Evolutionary conservation across 2,113 vertebrate species (phyloP), one percentile per base, ranked within the genome.

Genomic region (Opisthocomus hoazin): DNA sequence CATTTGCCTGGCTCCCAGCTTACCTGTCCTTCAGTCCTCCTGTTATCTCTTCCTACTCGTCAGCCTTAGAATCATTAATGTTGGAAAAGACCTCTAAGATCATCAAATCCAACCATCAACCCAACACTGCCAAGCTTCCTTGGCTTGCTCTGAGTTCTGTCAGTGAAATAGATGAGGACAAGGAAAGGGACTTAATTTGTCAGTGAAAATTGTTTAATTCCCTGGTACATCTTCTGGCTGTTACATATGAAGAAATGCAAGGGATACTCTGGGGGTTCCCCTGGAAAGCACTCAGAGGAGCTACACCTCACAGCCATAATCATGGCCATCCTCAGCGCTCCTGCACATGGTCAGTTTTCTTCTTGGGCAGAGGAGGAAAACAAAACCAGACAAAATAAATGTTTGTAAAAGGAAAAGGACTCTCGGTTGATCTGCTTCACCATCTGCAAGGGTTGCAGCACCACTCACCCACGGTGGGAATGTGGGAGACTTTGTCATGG

Each of bases 401-500:
- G 29, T 51, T 84, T 82, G 8, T n/a, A 41, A 80, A 82, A 78
- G n/a, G 56, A 85, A 58, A 64, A 7, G 10, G 21, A 48, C 73
- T 30, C 21, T 86, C 3, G 0, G 12, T 76, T 56, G 43, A 17
- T 56, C 71, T 43, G 19, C 30, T 45, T 68, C 16, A 20, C 21
- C 11, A 30, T 46, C 63, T 60, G 45, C 51, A 63, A 53, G 39
- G 46, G 20, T 1, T 71, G 60, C 0, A 0, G 51, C 32, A 76
- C 37, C 30, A 36, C 22, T 90, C 3, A 1, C 12, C 3, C 2
- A 0, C 19, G 26, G 12, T 57, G 63, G 50, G 36, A 64, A 56
- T 19, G 32, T 30, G 23, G 41, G 48, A 75, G 50, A 34, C 50
- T 29, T 11, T 57, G 30, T 18, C 20, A 32, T 15, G 20, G 4